Base-by-base conservation (phyloP, 2,113 vertebrate species). In the Centropus unirufus region DNA sequence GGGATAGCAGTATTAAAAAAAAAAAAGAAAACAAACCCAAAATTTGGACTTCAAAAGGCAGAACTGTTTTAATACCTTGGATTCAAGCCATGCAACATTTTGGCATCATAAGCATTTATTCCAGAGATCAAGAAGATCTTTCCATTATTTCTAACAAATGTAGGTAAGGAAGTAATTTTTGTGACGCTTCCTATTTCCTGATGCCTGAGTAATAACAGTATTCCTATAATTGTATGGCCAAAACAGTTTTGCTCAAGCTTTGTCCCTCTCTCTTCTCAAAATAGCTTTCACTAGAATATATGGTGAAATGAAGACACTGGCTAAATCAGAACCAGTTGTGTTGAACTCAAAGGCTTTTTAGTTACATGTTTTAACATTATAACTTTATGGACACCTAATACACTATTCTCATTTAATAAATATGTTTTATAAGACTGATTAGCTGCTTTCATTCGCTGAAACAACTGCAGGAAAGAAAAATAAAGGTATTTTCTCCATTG, bases 121-220 rank as follows among this genome's bases (percentile, higher is more conserved):
- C 27, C 22, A 79, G 62, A 86, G 86, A 94, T 89, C 76, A 93
- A 94, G 90, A 90, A 64, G 90, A 93, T 76, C 64, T 90, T 89
- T 82, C 26, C 24, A 88, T 96, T 95, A 90, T 92, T 93, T 92
- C 54, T 94, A 93, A 86, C 76, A 96, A 96, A 94, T 89, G 85
- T 93, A 96, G 90, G 93, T 95, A 94, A 95, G 94, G 94, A 96
- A 96, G 90, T 92, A 94, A 92, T 96, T 95, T 96, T 90, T 94
- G 80, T 94, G 88, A 87, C 0, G 1, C 90, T 95, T 97, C 90
- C 92, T 94, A 84, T 96, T 96, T 97, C 92, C 83, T 94, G 95
- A 51, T 93, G 73, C 40, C 62, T 90, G 68, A 89, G 89, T 92
- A 96, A 87, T 61, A 89, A 55, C 55, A 75, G 49, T 83, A 92